Evolutionary conservation across 2,113 vertebrate species (phyloP), one percentile per base, ranked within the genome.

Genomic region (Tapirus terrestris): DNA sequence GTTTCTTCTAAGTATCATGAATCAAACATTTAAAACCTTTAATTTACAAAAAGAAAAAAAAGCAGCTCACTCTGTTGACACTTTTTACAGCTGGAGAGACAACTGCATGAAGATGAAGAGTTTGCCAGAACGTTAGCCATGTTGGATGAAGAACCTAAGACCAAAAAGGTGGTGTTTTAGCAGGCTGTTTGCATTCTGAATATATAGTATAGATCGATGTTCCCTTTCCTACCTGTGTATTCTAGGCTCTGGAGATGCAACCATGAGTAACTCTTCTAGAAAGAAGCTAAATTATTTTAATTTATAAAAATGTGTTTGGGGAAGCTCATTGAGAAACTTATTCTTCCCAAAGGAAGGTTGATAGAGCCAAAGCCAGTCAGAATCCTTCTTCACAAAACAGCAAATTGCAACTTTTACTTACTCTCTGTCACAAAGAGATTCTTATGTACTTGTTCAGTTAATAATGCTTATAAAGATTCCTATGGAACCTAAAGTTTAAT

Each of bases 81-180:
- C 45, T 75, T 83, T 53, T 76, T 63, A n/a, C 91, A 99, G 99
- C 75, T 99, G 98, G 99, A 99, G 96, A 99, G 99, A 96, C 99
- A 99, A 82, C 95, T 99, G 65, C 99, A 99, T 45, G 99, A 99
- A 81, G 99, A 99, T 97, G 99, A 99, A 90, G 99, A 99, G 94
- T 99, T 99, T 99, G 99, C 99, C 63, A 99, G 98, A 97, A 99
- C 99, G 0, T 97, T 99, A 98, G 99, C 99, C 48, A 99, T 99
- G 99, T 83, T 99, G 98, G 99, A 99, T 89, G 99, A 99, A 39
- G 98, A 99, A 12, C 99, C 99, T 0, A 98, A 97, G 95, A 98
- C 98, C 18, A 99, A 99, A 98, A 99, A 99, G 99, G 99, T 99
- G 87, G 48, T 56, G 11, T 58, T 63, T 29, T 27, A 23, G 25